Base-by-base conservation (phyloP, 2,797 vertebrate genomes). In the Craterocephalus amniculus region DNA sequence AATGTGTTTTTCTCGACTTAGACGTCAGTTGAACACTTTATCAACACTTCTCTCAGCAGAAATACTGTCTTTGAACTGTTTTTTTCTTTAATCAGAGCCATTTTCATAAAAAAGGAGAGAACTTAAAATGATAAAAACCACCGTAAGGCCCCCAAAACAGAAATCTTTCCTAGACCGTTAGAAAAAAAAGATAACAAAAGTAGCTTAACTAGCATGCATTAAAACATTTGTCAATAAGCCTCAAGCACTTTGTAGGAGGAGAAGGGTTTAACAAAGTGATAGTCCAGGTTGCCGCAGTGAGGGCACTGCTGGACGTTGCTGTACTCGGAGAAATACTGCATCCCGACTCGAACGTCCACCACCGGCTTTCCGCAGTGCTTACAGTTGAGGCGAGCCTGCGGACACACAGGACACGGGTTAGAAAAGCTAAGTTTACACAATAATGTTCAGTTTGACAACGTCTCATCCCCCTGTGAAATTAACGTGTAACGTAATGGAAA, bases 281-380 rank as follows among this genome's bases (percentile, higher is more conserved):
- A 99, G 96, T 99, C 98, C 95, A 99, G 94, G 91, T 99, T 99
- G 81, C 98, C 98, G 79, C 98, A 99, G 94, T 99, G 98, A 58
- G 98, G 98, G 84, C 98, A 99, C 92, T 99, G 98, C 92, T 99
- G 98, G 84, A 99, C 98, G 40, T 99, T 99, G 91, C 98, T 99
- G 95, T 99, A 99, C 89, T 99, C 98, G 0, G 98, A 99, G 93
- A 99, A 99, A 95, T 98, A 99, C 95, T 98, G 98, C 98, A 99
- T 99, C 70, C 98, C 98, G 20, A 99, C 95, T 64, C 97, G 96
- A 40, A 99, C 98, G 52, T 99, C 98, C 89, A 99, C 96, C 86
- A 99, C 97, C 0, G 98, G 97, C 92, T 99, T 99, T 80, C 98
- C 98, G 71, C 98, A 99, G 93, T 99, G 98, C 89, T 99, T 99